These are phyloP conservation scores for Labeo calbasu DNA, from an alignment of 2,797 vertebrate genomes.

Conservation along the genomic window DNA sequence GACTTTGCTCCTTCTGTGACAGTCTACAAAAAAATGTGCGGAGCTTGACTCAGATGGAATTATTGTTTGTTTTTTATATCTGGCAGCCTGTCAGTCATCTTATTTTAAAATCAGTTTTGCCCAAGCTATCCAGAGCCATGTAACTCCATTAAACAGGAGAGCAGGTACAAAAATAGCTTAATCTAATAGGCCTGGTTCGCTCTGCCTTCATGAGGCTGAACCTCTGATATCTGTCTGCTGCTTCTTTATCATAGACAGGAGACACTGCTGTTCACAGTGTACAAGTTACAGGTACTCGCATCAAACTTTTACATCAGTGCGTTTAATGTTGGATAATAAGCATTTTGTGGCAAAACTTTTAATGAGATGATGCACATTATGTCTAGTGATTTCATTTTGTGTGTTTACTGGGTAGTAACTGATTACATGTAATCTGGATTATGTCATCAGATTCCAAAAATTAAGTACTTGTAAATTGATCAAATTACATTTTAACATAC, in stretches of 20 bases:
- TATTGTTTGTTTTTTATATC: constrained; percentile 51
- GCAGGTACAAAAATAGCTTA: constrained; percentile 66
- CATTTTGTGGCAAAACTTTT: neutral
- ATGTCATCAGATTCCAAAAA: too few relatives aligned
- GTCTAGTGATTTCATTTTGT: neutral
- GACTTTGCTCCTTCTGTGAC: constrained; percentile 15
- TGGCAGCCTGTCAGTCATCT: constrained; percentile 55
- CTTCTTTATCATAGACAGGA: constrained; percentile 50
- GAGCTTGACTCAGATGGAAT: constrained; percentile 13
- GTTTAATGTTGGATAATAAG: neutral
- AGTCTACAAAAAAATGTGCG: constrained; percentile 25
- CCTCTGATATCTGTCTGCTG: constrained; percentile 41
- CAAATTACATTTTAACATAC: too few relatives aligned
- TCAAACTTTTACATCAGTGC: neutral
- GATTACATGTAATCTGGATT: too few relatives aligned
- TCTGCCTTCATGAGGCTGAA: constrained; percentile 44
- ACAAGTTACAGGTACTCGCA: neutral
- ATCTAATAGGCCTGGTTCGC: constrained; percentile 63
- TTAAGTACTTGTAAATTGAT: too few relatives aligned
- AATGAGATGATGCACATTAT: neutral
- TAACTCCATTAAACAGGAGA: constrained; percentile 64
- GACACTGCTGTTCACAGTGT: constrained; percentile 7
- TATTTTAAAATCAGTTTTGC: constrained; percentile 60
- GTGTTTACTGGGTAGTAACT: neutral
- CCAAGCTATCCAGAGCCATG: constrained; percentile 54